Evolutionary conservation across 2,113 vertebrate species (phyloP), one percentile per base, ranked within the genome.

Genomic region (Candoia aspera): DNA sequence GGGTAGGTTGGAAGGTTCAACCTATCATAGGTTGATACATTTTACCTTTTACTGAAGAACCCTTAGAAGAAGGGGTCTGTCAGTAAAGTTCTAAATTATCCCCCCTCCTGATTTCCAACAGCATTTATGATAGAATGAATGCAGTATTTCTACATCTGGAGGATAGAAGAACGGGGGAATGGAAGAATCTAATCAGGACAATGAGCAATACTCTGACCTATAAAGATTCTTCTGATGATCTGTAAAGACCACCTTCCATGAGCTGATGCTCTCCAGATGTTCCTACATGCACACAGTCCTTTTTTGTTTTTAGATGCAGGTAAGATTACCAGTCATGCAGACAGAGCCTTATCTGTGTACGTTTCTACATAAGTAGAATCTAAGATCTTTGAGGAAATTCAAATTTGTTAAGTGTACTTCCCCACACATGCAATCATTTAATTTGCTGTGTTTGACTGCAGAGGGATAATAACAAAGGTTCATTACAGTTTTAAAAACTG

Each of bases 401-500:
- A 62, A 26, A 9, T 62, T 62, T 62, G 62, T 64, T 29, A 62
- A 62, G 59, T 26, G 24, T 64, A 12, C 1, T n/a, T 19, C 29
- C 29, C 9, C 11, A 54, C 3, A 37, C 24, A n/a, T 68, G 29
- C 29, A 29, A 54, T 68, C 15, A 53, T 33, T 54, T 33, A 55
- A 55, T n/a, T 46, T 0, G 8, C 29, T 21, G 6, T n/a, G 23
- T 91, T 92, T 94, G 90, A 64, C 84, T 54, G 10, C 29, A 64
- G 54, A 89, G 26, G 13, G 42, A 24, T 84, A 93, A 92, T 92
- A 62, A 42, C 17, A 23, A 24, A 95, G 90, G 15, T 53, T 96
- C 90, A 95, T 93, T 94, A 68, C 91, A 9, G 3, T 90, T 90
- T 90, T 96, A 90, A 15, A 62, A 73, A n/a, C 93, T 94, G 19